A percentile compares a stretch with the other conserved stretches of the same genome.
These are phyloP conservation scores for Pelodytes ibericus DNA, from an alignment of 2,797 vertebrate species.

Conservation along the genomic window DNA sequence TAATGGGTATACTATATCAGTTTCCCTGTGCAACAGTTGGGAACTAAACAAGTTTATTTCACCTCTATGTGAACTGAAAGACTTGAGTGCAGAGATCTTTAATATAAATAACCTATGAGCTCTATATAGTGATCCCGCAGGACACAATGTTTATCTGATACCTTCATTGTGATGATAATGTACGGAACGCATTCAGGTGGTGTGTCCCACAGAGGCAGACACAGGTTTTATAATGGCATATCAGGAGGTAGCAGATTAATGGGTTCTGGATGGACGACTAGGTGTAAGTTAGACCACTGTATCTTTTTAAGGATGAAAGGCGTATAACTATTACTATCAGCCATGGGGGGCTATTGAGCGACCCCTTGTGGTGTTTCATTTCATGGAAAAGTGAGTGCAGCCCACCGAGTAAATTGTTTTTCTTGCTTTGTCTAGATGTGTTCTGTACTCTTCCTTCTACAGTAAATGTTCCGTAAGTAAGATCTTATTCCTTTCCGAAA, in stretches of 20 bases:
- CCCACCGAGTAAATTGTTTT: slow-evolving; percentile 31
- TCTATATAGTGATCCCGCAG: neutral
- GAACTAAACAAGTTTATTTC: neutral
- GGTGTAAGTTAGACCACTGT: neutral
- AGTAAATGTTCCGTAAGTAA: slow-evolving; percentile 6
- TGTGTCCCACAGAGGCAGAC: neutral
- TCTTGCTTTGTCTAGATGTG: neutral
- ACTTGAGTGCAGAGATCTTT: neutral
- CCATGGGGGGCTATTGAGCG: slow-evolving; percentile 7
- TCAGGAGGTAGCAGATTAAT: slow-evolving; percentile 23
- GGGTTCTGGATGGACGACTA: neutral
- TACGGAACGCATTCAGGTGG: neutral
- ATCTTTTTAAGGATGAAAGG: slow-evolving; percentile 29
- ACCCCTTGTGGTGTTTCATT: slow-evolving; percentile 32
- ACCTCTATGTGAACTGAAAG: neutral
- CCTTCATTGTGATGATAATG: slow-evolving; percentile 2
- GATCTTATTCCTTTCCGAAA: neutral
- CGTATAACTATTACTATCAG: slow-evolving; percentile 30
- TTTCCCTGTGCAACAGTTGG: neutral
- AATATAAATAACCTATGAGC: neutral
- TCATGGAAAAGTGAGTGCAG: slow-evolving; percentile 14
- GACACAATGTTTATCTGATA: slow-evolving; percentile 6
- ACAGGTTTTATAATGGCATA: slow-evolving; percentile 31
- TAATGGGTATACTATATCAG: neutral
- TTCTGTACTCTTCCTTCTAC: neutral